Conservation (phyloP, 2,113 vertebrate species). For the Apaloderma vittatum region DNA sequence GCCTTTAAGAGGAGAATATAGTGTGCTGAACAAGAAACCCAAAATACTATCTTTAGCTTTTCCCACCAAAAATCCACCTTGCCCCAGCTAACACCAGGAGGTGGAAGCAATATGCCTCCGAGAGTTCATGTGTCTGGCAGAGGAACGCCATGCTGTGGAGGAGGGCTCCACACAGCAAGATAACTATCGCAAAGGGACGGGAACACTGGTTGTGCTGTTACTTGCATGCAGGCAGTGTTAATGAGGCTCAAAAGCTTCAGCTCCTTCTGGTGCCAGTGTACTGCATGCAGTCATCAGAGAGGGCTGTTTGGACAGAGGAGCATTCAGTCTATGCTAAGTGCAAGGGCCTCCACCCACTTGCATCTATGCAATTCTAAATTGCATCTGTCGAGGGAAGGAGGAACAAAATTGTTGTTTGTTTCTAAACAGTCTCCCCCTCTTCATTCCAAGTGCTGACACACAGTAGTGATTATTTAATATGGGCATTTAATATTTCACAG, state of each 20-base stretch:
- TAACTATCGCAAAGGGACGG: background rate
- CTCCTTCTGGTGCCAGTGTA: background rate
- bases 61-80: background rate
- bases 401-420: background rate
- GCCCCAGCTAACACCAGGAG: background rate
- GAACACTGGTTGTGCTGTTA: background rate
- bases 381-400: background rate
- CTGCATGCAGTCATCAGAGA: background rate
- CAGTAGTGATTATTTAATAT: background rate
- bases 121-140: background rate
- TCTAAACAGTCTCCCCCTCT: background rate
- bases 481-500: slow-evolving; percentile 5
- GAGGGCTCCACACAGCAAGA: background rate
- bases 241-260: background rate
- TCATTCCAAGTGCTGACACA: background rate
- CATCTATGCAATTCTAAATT: background rate
- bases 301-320: background rate
- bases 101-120: background rate
- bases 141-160: background rate
- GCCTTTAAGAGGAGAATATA: background rate
- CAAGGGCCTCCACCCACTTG: background rate
- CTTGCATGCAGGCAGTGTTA: background rate
- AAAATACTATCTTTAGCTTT: background rate
- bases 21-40: background rate
- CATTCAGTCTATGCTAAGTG: background rate